phyloP scores from a whole-genome alignment of 2,888 invertebrate species.

The Mythimna loreyi region DNA sequence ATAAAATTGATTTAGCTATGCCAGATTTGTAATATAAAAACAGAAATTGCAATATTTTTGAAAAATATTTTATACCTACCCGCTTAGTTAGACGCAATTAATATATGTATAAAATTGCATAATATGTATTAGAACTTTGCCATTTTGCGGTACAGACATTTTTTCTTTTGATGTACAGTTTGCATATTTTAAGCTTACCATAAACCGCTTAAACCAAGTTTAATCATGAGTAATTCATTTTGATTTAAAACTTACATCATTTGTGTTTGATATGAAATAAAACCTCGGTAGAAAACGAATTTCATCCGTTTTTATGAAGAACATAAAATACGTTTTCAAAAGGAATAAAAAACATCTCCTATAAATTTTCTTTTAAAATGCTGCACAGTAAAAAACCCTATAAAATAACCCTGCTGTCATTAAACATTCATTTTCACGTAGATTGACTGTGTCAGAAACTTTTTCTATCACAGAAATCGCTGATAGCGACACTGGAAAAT shows the following conservation, averaged over 20 bases:
- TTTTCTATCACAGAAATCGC: constrained; percentile 60
- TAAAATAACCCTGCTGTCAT: constrained; percentile 26
- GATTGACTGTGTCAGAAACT: constrained; percentile 53
- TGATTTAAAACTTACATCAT: not conserved
- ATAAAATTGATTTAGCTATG: too few species aligned
- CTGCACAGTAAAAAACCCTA: constrained; percentile 9
- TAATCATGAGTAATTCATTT: too few species aligned
- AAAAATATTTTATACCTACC: too few species aligned
- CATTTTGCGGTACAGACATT: too few species aligned
- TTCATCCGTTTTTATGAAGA: constrained; percentile 3
- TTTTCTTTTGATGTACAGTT: too few species aligned
- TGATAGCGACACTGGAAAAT: constrained; percentile 53
- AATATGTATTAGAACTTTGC: too few species aligned
- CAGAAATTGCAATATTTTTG: too few species aligned
- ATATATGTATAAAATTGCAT: too few species aligned
- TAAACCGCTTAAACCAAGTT: not conserved
- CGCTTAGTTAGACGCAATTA: too few species aligned
- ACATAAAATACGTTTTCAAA: constrained; percentile 2
- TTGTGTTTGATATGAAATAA: not conserved
- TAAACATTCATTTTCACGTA: constrained; percentile 49
- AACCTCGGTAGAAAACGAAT: not conserved
- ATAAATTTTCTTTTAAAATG: constrained; percentile 31
- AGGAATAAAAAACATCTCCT: not conserved
- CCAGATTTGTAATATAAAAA: too few species aligned
- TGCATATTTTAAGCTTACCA: too few species aligned